A percentile compares a stretch with the other conserved stretches of the same genome.
phyloP scores from a whole-genome alignment of 2,113 vertebrate species.

The Calidris pygmaea region DNA sequence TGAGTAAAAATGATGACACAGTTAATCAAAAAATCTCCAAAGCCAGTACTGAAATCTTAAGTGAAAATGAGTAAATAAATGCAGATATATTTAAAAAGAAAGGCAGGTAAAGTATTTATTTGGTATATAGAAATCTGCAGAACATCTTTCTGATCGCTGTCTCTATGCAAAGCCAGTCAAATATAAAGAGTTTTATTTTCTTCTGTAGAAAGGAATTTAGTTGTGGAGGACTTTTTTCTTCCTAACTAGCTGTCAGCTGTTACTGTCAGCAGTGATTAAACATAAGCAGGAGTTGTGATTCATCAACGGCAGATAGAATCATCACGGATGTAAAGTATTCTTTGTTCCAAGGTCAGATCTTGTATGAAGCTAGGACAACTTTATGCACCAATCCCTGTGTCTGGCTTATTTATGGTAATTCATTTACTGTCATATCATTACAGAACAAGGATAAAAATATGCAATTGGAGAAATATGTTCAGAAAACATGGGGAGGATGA shows the following conservation, averaged over 20 bases:
- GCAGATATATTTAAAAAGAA: not conserved
- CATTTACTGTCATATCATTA: conserved; percentile 46
- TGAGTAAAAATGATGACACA: not conserved
- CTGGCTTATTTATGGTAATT: conserved; percentile 63
- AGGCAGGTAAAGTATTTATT: conserved; percentile 14
- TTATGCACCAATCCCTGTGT: conserved; percentile 29
- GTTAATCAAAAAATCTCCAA: not conserved
- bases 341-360: conserved; percentile 69
- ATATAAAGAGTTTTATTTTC: conserved; percentile 9
- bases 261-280: conserved; percentile 76
- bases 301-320: conserved; percentile 71
- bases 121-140: conserved; percentile 23
- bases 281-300: conserved; percentile 70
- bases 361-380: conserved; percentile 49
- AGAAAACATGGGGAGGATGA: not conserved
- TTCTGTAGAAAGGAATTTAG: conserved; percentile 19
- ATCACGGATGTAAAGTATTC: conserved; percentile 58
- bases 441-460: conserved; percentile 8
- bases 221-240: conserved; percentile 44
- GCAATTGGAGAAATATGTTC: conserved; percentile 20
- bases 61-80: not conserved
- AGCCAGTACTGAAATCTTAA: not conserved
- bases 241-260: conserved; percentile 69
- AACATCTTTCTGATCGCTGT: conserved; percentile 40
- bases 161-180: conserved; percentile 42